Conservation (phyloP, 2,113 vertebrate genomes). For the Antidorcas marsupialis region DNA sequence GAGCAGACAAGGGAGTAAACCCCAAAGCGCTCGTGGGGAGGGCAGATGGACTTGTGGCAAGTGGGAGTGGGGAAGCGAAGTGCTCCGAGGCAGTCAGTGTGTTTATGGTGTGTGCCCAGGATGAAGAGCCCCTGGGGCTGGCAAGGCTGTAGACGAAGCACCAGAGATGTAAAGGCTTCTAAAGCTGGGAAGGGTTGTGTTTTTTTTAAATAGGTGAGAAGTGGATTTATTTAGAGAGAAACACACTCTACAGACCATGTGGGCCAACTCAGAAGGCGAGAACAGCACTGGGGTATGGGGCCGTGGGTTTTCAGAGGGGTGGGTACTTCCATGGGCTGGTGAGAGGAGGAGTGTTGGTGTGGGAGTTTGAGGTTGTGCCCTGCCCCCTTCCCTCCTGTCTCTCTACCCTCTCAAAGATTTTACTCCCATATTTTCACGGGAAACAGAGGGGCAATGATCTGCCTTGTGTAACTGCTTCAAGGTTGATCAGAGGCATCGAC, state of each 20-base stretch:
- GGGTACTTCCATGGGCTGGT: not conserved
- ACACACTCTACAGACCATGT: not conserved
- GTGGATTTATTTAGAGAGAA: not conserved
- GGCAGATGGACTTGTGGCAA: not conserved
- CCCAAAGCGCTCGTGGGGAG: not conserved
- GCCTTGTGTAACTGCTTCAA: not conserved
- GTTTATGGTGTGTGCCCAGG: not conserved
- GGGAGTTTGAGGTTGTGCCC: not conserved
- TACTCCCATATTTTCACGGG: not conserved
- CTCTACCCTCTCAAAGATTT: not conserved
- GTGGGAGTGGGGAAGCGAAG: not conserved
- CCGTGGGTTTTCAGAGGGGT: not conserved
- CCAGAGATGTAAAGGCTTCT: not conserved
- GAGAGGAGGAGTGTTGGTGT: not conserved
- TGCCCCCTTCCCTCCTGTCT: not conserved
- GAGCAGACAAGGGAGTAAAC: not conserved
- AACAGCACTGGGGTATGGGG: not conserved
- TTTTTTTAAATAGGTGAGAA: not conserved
- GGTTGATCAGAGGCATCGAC: not conserved
- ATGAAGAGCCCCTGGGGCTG: not conserved
- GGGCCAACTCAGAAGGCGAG: not conserved
- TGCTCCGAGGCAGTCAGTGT: not conserved
- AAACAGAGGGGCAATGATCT: not conserved
- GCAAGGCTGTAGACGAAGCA: not conserved
- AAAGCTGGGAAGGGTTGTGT: not conserved